Conservation (phyloP, 2,888 invertebrate species). For the Xylota sylvarum region DNA sequence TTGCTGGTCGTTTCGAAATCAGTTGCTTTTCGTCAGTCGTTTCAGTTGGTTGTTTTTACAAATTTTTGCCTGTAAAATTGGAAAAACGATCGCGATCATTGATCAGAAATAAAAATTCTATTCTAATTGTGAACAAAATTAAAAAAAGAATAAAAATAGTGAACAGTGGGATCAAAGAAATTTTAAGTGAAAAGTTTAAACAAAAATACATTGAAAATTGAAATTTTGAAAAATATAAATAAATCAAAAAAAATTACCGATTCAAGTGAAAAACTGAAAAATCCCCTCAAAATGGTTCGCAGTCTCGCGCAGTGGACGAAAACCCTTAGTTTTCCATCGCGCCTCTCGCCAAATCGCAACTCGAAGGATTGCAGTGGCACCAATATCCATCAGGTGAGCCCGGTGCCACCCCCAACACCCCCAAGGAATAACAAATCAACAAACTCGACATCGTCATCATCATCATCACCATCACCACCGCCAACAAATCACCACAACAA, state of each 20-base stretch:
- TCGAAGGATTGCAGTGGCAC: constrained; percentile 89
- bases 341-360: constrained; percentile 92
- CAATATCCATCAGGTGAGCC: constrained; percentile 86
- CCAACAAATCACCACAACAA: constrained; percentile 85
- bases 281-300: constrained; percentile 89
- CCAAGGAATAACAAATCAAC: constrained; percentile 87
- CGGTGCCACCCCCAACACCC: constrained; percentile 86
- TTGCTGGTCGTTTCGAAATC: constrained; percentile 40
- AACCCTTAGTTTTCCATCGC: constrained; percentile 94
- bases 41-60: constrained; percentile 39
- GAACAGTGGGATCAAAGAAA: constrained; percentile 70
- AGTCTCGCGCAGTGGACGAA: constrained; percentile 96
- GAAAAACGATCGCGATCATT: constrained; percentile 49
- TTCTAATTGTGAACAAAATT: constrained; percentile 21
- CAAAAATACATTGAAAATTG: constrained; percentile 37
- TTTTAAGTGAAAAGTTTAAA: constrained; percentile 52
- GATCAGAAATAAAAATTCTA: constrained; percentile 11
- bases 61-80: constrained; percentile 15
- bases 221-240: constrained; percentile 46
- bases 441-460: constrained; percentile 85
- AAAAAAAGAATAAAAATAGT: constrained; percentile 62
- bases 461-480: constrained; percentile 85
- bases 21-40: constrained; percentile 70
- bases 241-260: constrained; percentile 54
- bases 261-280: constrained; percentile 67